Evolutionary conservation across 2,797 vertebrate genomes (phyloP), one percentile per base, ranked within the genome.

Genomic region (Limnodromus scolopaceus): DNA sequence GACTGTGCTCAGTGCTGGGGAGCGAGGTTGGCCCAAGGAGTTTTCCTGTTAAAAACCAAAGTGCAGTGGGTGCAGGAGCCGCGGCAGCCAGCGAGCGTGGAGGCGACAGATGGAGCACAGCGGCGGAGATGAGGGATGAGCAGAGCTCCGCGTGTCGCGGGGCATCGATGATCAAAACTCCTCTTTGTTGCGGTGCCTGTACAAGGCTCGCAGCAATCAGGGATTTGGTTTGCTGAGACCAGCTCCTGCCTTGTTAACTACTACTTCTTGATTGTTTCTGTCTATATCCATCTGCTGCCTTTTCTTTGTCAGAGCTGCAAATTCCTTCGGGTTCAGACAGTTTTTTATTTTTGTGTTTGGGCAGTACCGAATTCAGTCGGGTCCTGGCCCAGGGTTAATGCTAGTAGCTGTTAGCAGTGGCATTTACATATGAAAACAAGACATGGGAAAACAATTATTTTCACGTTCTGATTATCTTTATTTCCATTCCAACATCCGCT

Each of bases 211-310:
- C 18, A 41, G 91, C 84, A 92, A 68, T 85, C 82, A 78, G 89
- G 84, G 92, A 69, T 94, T 93, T 89, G 84, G 87, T 94, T 96
- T 91, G 78, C 91, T n/a, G 71, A 81, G 91, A 41, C 92, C 83
- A 74, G 77, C 93, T 94, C 89, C 77, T 93, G 84, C 87, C 96
- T 96, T 96, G 89, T 89, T 96, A 97, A 80, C 95, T 91, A 71
- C 78, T 92, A 17, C 57, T 92, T 83, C 91, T 92, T 94, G 92
- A 95, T 96, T 97, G 91, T 96, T 93, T 93, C 92, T 95, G 93
- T 83, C 93, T 92, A 46, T 94, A 92, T 85, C 95, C 96, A 95
- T 97, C 96, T 96, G 95, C 92, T 95, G 68, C 75, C 75, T 95
- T 71, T 95, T 89, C 91, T 87, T 71, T 93, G 74, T 53, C 79